phyloP scores from a whole-genome alignment of 2,113 vertebrate species.

The Passerina amoena region DNA sequence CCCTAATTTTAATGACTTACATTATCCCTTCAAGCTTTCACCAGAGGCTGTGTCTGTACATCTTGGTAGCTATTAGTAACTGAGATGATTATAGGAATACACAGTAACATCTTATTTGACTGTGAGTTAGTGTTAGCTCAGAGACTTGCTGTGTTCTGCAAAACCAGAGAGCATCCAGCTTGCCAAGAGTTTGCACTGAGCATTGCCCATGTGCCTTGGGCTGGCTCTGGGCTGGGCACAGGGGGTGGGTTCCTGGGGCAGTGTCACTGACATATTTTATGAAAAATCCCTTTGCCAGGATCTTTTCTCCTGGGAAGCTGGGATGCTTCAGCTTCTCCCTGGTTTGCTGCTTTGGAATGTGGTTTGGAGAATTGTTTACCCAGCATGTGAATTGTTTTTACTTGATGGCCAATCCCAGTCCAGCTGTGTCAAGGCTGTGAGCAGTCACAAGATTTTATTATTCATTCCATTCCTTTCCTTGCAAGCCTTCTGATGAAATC shows the following conservation, averaged over 20 bases:
- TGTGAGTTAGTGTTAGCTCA: background rate
- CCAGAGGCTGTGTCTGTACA: background rate
- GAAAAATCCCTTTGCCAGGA: no score
- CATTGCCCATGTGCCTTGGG: background rate
- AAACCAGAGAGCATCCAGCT: background rate
- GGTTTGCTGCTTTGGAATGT: no score
- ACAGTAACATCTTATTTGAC: background rate
- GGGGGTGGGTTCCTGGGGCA: background rate
- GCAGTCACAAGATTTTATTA: no score
- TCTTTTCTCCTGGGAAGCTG: no score
- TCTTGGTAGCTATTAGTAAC: background rate
- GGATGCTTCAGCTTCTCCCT: no score
- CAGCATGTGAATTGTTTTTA: no score
- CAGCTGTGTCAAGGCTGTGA: no score
- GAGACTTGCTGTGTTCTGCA: background rate
- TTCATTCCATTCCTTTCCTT: no score
- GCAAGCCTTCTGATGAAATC: no score
- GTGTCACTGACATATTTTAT: no score
- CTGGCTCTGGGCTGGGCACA: background rate
- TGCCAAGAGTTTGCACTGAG: background rate
- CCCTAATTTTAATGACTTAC: background rate
- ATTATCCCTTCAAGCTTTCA: background rate
- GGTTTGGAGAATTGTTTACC: no score
- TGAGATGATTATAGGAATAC: background rate
- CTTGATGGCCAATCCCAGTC: no score